phyloP scores from a whole-genome alignment of 2,888 invertebrate species.

The Argyresthia albistria region DNA sequence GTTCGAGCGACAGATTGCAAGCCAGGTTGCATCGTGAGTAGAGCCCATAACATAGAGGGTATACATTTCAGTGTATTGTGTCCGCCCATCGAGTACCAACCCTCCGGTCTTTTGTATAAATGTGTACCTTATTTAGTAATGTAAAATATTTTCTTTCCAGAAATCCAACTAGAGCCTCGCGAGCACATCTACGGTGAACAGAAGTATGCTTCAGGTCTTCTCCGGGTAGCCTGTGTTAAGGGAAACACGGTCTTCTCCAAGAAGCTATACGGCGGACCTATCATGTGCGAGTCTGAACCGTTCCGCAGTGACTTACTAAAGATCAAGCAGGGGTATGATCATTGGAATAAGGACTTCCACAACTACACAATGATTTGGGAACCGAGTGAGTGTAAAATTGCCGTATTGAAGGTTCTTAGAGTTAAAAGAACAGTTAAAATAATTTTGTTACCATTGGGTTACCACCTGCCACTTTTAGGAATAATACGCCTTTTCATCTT shows the following conservation, averaged over 20 bases:
- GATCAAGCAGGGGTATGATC: slow-evolving; percentile 34
- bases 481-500: background rate
- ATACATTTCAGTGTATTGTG: background rate
- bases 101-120: background rate
- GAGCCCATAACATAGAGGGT: too few species aligned
- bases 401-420: too few species aligned
- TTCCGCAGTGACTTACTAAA: slow-evolving; percentile 48
- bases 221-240: slow-evolving; percentile 78
- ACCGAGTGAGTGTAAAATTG: slow-evolving; percentile 36
- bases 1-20: too few species aligned
- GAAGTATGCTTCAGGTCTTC: slow-evolving; percentile 76
- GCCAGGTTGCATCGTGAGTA: too few species aligned
- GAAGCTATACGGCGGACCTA: slow-evolving; percentile 45
- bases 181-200: slow-evolving; percentile 74
- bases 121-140: background rate
- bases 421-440: too few species aligned
- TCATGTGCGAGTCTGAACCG: slow-evolving; percentile 43
- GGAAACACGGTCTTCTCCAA: slow-evolving; percentile 71
- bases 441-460: too few species aligned
- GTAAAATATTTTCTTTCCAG: slow-evolving; percentile 38
- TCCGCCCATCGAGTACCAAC: background rate
- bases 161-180: slow-evolving; percentile 76
- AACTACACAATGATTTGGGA: slow-evolving; percentile 80
- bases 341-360: slow-evolving; percentile 76
- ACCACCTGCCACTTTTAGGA: too few species aligned